These are phyloP conservation scores for Pyrgilauda ruficollis DNA, from an alignment of 2,113 vertebrate species.

Conservation along the genomic window DNA sequence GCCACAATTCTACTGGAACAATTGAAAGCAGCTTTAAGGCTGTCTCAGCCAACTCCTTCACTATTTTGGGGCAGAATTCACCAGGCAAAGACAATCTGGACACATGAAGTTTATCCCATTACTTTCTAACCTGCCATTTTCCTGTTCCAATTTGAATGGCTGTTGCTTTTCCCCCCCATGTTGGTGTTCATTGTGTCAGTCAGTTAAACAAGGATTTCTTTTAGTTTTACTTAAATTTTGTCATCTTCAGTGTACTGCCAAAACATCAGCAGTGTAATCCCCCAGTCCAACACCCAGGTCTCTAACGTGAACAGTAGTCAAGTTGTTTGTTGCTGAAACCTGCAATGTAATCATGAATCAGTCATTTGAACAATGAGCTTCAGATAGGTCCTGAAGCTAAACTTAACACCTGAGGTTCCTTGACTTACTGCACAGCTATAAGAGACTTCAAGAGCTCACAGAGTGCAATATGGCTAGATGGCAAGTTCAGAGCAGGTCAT, in stretches of 20 bases:
- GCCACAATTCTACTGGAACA: background rate
- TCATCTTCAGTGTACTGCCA: background rate
- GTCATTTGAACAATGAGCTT: background rate
- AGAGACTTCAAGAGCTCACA: background rate
- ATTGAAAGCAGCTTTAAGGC: background rate
- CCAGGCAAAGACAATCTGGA: background rate
- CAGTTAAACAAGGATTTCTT: background rate
- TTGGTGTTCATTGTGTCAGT: background rate
- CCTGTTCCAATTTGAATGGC: background rate
- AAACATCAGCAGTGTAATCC: background rate
- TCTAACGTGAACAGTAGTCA: background rate
- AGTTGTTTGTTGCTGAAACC: background rate
- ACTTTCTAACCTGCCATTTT: background rate
- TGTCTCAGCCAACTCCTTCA: background rate
- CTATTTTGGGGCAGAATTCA: background rate
- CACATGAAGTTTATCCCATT: background rate
- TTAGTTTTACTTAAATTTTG: background rate
- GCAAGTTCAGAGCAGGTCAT: background rate
- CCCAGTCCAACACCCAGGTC: background rate
- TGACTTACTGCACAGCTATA: background rate
- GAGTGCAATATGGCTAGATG: background rate
- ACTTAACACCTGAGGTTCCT: background rate
- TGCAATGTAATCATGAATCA: background rate
- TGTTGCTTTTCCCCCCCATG: accelerated
- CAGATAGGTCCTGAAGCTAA: background rate